A percentile compares a stretch with the other conserved stretches of the same genome.
phyloP scores from a whole-genome alignment of 2,113 vertebrate genomes.

The Diphyllodes magnificus region DNA sequence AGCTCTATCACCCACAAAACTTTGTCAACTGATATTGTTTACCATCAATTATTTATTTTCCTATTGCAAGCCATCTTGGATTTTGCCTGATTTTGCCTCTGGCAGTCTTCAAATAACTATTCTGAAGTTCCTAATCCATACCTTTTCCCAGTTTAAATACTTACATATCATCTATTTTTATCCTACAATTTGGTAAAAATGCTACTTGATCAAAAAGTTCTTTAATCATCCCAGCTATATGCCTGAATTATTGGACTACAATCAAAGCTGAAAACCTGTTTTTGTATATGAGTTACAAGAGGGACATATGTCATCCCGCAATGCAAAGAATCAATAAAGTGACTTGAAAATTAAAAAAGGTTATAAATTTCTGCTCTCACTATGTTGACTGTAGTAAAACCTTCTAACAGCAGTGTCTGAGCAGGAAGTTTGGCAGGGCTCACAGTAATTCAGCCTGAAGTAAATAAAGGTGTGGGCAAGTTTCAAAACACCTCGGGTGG shows the following conservation, averaged over 20 bases:
- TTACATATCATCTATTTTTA: not conserved
- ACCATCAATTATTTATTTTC: not conserved
- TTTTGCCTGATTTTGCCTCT: not conserved
- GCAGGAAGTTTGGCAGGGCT: not conserved
- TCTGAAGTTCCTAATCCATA: not conserved
- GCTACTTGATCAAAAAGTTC: not conserved
- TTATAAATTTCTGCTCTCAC: not conserved
- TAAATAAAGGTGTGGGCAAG: constrained; percentile 26
- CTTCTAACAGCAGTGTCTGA: not conserved
- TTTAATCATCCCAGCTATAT: not conserved
- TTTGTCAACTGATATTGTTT: not conserved
- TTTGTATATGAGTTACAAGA: not conserved
- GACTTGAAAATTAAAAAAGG: not conserved
- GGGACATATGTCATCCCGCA: not conserved
- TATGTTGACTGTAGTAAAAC: not conserved
- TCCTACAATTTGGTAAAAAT: not conserved
- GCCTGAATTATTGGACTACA: not conserved
- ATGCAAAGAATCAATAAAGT: not conserved
- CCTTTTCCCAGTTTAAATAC: not conserved
- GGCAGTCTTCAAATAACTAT: not conserved
- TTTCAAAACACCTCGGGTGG: not conserved
- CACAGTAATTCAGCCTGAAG: not conserved
- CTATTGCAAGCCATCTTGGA: not conserved
- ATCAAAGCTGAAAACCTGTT: not conserved
- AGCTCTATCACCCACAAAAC: not conserved